These are phyloP conservation scores for Otis tarda DNA, from an alignment of 2,113 vertebrate species.

Conservation along the genomic window DNA sequence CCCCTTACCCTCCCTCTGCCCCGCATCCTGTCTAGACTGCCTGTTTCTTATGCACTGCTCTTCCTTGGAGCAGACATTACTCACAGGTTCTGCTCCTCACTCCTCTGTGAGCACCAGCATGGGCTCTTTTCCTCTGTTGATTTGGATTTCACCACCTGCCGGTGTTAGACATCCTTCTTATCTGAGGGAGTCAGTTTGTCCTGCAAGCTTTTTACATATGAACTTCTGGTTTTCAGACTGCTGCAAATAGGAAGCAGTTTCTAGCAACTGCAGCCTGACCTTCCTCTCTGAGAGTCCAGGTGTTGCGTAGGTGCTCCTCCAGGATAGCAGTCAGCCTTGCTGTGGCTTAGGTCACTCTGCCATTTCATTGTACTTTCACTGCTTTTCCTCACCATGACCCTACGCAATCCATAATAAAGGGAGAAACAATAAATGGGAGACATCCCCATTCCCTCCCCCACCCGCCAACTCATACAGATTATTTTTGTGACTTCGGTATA, in stretches of 20 bases:
- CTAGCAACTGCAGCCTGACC: not conserved
- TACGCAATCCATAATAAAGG: not conserved
- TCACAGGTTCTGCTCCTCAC: not conserved
- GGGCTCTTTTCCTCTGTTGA: not conserved
- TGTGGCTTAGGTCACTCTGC: not conserved
- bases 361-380: accelerated
- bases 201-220: not conserved
- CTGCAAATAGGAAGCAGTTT: not conserved
- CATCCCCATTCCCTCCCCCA: too few relatives aligned
- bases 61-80: not conserved
- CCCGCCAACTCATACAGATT: accelerated
- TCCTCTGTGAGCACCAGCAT: accelerated
- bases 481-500: not conserved
- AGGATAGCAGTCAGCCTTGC: not conserved
- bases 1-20: accelerated
- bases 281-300: accelerated
- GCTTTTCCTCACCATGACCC: accelerated
- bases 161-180: not conserved
- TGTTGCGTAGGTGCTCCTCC: not conserved
- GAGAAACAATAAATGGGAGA: not conserved
- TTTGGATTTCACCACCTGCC: not conserved
- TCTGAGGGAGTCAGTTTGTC: not conserved
- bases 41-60: not conserved
- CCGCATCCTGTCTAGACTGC: not conserved
- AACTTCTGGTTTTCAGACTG: not conserved